Evolutionary conservation across 1,140 invertebrate genomes (phyloP).

Genomic region (Manduca sexta): DNA sequence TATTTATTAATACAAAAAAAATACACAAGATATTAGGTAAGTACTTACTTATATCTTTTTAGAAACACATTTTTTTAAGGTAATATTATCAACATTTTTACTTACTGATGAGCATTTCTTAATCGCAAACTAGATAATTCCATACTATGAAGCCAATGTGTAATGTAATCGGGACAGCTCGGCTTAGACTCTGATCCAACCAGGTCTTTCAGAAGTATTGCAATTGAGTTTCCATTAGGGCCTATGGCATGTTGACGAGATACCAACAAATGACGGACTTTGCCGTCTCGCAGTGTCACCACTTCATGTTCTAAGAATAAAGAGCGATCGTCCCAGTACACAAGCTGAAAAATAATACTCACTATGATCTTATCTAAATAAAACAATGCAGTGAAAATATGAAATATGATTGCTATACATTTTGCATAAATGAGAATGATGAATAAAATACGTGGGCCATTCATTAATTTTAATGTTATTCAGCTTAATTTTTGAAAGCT

Average conservation of each 20-base stretch:
- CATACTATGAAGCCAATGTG: constrained; percentile 43
- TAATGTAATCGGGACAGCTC: constrained; percentile 36
- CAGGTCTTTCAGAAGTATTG: constrained; percentile 74
- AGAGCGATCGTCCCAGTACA: constrained; percentile 88
- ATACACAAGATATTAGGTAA: no score
- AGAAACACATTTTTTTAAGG: no score
- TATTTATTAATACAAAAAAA: no score
- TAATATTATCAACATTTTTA: no score
- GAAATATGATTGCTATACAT: no score
- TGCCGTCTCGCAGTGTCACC: constrained; percentile 79
- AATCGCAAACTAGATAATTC: constrained; percentile 35
- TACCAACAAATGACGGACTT: constrained; percentile 83
- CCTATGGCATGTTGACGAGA: constrained; percentile 83
- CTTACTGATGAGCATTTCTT: constrained; percentile 9
- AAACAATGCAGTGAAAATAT: no score
- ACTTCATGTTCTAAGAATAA: constrained; percentile 90
- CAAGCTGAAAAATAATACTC: constrained; percentile 49
- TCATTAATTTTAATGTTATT: no score
- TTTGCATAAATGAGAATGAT: no score
- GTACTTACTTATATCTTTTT: no score
- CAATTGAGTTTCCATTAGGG: constrained; percentile 74
- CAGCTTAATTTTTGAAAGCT: no score
- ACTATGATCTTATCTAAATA: no score
- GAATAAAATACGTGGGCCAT: no score
- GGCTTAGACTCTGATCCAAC: constrained; percentile 58